These are phyloP conservation scores for Meriones unguiculatus DNA, from an alignment of 2,113 vertebrate genomes.

Conservation along the genomic window DNA sequence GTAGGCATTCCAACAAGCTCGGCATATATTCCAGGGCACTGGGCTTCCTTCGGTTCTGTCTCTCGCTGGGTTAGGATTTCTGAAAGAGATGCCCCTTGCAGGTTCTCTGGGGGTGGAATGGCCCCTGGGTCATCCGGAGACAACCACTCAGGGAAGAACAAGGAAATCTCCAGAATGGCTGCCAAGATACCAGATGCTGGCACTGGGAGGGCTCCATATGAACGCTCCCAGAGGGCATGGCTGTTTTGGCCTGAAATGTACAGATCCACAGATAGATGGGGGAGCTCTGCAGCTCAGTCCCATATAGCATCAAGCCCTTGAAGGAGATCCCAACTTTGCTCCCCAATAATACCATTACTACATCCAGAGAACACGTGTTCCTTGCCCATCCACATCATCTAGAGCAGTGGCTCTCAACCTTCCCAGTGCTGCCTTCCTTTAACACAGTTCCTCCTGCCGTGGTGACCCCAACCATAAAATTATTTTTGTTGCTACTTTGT, in stretches of 20 bases:
- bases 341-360: not conserved
- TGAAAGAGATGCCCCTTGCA: not conserved
- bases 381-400: not conserved
- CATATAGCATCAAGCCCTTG: not conserved
- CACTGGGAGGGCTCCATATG: not conserved
- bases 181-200: too few species aligned
- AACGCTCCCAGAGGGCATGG: too few species aligned
- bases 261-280: not conserved
- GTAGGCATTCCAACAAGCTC: not conserved
- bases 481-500: not conserved
- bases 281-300: not conserved
- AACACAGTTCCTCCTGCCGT: not conserved
- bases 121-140: not conserved
- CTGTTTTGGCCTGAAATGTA: too few species aligned
- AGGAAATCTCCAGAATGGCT: not conserved
- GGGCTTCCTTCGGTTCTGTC: not conserved
- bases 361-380: not conserved
- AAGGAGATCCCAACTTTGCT: not conserved
- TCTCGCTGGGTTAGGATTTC: not conserved
- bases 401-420: not conserved
- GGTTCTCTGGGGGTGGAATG: not conserved
- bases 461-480: not conserved
- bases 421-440: not conserved
- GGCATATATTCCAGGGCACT: not conserved
- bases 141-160: not conserved